Conservation (phyloP, 2,797 vertebrate genomes). For the Fratercula arctica region DNA sequence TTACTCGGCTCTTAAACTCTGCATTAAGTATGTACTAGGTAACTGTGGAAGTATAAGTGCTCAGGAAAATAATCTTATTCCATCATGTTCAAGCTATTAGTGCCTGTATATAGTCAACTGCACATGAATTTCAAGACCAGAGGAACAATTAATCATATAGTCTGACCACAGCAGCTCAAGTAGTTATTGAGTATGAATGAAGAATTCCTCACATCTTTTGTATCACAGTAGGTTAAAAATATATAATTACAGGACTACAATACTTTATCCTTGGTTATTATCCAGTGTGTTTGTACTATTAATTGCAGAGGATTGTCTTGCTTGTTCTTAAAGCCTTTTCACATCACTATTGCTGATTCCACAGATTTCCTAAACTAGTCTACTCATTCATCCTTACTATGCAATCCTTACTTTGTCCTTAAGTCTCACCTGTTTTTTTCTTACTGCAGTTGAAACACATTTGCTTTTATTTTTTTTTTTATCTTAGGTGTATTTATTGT, state of each 20-base stretch:
- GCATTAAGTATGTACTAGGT: background rate
- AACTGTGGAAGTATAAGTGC: background rate
- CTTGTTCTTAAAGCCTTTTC: background rate
- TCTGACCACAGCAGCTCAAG: background rate
- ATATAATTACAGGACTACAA: background rate
- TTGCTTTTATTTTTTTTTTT: background rate
- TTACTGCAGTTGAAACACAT: background rate
- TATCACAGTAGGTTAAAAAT: background rate
- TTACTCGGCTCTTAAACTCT: background rate
- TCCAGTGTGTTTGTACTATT: background rate
- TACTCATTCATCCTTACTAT: background rate
- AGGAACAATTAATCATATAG: background rate
- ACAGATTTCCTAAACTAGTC: background rate
- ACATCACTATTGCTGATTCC: background rate
- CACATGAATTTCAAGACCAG: background rate
- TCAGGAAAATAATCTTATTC: background rate
- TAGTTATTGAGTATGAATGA: background rate
- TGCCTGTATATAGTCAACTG: background rate
- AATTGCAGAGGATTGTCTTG: background rate
- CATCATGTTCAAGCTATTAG: background rate
- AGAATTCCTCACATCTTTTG: background rate
- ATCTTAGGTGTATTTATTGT: background rate
- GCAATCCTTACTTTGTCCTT: background rate
- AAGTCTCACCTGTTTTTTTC: background rate
- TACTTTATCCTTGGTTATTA: background rate